phyloP scores from a whole-genome alignment of 2,888 invertebrate genomes.

The Caenorhabditis imperialis region DNA sequence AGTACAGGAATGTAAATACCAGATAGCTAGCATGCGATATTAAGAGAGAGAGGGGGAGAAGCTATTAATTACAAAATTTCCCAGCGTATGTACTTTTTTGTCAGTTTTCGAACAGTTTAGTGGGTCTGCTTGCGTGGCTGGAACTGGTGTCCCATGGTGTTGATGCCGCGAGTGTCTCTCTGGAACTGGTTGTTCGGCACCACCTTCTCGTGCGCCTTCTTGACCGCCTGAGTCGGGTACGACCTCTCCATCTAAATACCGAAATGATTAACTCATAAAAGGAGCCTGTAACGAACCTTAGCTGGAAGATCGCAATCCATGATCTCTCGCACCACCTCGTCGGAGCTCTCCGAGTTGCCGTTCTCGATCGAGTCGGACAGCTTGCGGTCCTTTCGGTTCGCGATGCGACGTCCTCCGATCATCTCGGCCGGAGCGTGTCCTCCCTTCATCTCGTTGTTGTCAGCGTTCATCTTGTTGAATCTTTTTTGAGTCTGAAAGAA shows the following conservation, averaged over 20 bases:
- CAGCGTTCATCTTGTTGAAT: slow-evolving; percentile 17
- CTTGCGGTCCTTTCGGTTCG: slow-evolving; percentile 56
- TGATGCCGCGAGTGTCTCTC: slow-evolving; percentile 14
- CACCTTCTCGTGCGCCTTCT: slow-evolving; percentile 62
- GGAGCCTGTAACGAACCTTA: slow-evolving; percentile 37
- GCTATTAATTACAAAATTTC: slow-evolving; percentile 1
- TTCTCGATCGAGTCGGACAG: slow-evolving; percentile 56
- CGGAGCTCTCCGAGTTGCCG: slow-evolving; percentile 58
- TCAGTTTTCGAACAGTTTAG: slow-evolving; percentile 19
- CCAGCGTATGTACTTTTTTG: background rate
- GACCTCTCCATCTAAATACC: slow-evolving; percentile 59
- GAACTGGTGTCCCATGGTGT: slow-evolving; percentile 40
- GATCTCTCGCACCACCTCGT: slow-evolving; percentile 59
- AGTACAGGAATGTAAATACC: background rate
- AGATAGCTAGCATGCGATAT: too few relatives aligned
- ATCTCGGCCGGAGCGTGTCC: slow-evolving; percentile 63
- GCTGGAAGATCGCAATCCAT: slow-evolving; percentile 61
- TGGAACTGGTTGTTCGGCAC: slow-evolving; percentile 45
- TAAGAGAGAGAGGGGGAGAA: background rate
- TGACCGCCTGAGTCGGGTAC: slow-evolving; percentile 65
- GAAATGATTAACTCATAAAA: background rate
- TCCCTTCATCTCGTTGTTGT: slow-evolving; percentile 55
- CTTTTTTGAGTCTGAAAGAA: slow-evolving; percentile 7
- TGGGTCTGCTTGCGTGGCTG: slow-evolving; percentile 63
- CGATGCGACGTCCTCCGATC: slow-evolving; percentile 64